Percentiles rank a stretch among this genome's conserved stretches.
These are phyloP conservation scores for Catotricha subobsoleta DNA, from an alignment of 2,888 invertebrate genomes.

Conservation along the genomic window DNA sequence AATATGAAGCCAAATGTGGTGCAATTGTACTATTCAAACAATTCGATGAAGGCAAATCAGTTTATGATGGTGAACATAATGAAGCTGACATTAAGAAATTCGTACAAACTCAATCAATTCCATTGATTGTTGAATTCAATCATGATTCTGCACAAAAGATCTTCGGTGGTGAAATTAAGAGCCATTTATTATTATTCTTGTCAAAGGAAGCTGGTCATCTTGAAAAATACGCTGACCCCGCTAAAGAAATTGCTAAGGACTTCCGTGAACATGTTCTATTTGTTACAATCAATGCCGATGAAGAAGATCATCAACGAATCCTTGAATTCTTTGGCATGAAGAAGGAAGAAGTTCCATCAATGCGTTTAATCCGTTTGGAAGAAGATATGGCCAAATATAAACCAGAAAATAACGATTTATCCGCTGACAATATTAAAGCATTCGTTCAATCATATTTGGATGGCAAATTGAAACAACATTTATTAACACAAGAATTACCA, in stretches of 20 bases:
- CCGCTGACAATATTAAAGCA: constrained; percentile 29
- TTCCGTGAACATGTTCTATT: constrained; percentile 87
- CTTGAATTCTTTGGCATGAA: constrained; percentile 99
- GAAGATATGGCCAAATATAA: constrained; percentile 98
- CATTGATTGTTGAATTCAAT: constrained; percentile 87
- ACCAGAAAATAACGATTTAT: constrained; percentile 39
- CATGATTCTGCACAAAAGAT: constrained; percentile 96
- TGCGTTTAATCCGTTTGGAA: constrained; percentile 83
- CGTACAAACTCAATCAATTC: constrained; percentile 67
- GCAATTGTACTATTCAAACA: constrained; percentile 81
- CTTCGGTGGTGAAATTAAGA: constrained; percentile 95
- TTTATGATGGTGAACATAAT: constrained; percentile 48
- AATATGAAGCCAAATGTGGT: constrained; percentile 63
- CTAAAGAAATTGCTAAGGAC: constrained; percentile 68
- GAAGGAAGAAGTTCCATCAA: constrained; percentile 77
- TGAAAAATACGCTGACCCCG: constrained; percentile 57
- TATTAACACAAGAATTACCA: constrained; percentile 84
- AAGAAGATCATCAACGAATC: constrained; percentile 91
- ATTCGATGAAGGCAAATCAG: constrained; percentile 71
- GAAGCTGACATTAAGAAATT: constrained; percentile 62
- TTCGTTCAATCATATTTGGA: constrained; percentile 84
- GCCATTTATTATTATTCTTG: constrained; percentile 87
- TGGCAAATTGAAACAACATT: constrained; percentile 86
- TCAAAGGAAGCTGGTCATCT: constrained; percentile 77
- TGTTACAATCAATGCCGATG: constrained; percentile 87